Percentiles rank a stretch among this genome's conserved stretches.
Conservation (phyloP, 2,797 vertebrate species). For the Okamejei kenojei region DNA sequence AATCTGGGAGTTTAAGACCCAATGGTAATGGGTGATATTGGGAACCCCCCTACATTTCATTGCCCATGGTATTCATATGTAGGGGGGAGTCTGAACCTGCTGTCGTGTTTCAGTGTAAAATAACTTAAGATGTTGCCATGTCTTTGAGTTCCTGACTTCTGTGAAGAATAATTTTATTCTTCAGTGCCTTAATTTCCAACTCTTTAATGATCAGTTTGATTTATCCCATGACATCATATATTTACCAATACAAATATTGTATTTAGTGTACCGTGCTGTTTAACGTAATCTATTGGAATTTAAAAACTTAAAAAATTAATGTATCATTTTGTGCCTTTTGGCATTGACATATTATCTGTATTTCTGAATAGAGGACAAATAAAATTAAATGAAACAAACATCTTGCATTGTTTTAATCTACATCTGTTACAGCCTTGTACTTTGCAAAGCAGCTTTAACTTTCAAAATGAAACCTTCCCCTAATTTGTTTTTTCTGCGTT, state of each 20-base stretch:
- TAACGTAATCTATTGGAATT: neutral
- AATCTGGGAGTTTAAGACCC: neutral
- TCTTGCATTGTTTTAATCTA: neutral
- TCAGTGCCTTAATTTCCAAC: slow-evolving; percentile 25
- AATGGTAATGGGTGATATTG: neutral
- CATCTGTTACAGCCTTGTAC: neutral
- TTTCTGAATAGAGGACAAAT: neutral
- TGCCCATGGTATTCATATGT: neutral
- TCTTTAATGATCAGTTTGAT: neutral
- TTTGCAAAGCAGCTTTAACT: neutral
- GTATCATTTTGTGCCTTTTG: neutral
- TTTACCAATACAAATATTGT: slow-evolving; percentile 9
- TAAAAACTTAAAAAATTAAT: neutral
- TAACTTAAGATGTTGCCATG: neutral
- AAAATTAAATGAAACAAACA: slow-evolving; percentile 7
- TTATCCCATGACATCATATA: slow-evolving; percentile 1
- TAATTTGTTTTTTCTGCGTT: neutral
- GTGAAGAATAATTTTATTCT: slow-evolving; percentile 27
- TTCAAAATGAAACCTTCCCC: too few species aligned
- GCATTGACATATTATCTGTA: neutral
- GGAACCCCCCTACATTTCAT: neutral
- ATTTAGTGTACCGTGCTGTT: neutral
- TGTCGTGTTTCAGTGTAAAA: neutral
- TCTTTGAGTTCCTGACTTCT: neutral
- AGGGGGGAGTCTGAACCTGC: neutral